Evolutionary conservation across 2,888 invertebrate genomes (phyloP), one percentile per base, ranked within the genome.

Genomic region (Volucella inanis): DNA sequence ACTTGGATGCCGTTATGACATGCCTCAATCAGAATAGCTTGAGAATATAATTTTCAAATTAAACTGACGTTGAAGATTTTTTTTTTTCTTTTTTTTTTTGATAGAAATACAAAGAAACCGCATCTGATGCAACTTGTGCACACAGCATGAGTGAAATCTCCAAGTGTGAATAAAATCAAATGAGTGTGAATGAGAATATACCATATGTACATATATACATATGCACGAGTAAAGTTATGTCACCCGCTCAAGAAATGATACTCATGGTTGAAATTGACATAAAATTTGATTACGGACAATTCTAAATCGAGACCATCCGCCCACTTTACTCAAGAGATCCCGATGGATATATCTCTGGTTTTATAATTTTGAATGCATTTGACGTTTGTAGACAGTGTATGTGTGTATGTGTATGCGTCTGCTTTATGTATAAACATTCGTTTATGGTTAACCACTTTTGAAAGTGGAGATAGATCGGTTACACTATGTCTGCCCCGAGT

Each of bases 381-480:
- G 10, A 64, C 70, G 18, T 57, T 49, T 67, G 62, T 15, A 62
- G 10, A 18, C 55, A 47, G 54, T 52, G 45, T 39, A 12, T 52
- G 31, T 14, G 10, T 22, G 18, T 22, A 3, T 22, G 18, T 22
- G 18, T 22, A 3, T 22, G 9, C 70, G n/a, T 41, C 57, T 15
- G 39, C 39, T 6, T 9, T 14, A 11, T 59, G 41, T 59, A 45
- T 67, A 71, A 54, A 71, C 54, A 55, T 38, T 14, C 45, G 52
- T n/a, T n/a, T 43, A 31, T 47, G 22, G n/a, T 4, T 43, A 59
- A 50, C 14, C 49, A 49, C 55, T 71, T 72, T 67, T 41, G 72
- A 82, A 67, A 77, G 55, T 65, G 31, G 43, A 72, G 71, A 71
- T 45, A 72, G 71, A 71, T 45, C 52, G 14, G 43, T 72, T 80